Evolutionary conservation across 2,797 vertebrate species (phyloP), one percentile per base, ranked within the genome.

Genomic region (Okamejei kenojei): DNA sequence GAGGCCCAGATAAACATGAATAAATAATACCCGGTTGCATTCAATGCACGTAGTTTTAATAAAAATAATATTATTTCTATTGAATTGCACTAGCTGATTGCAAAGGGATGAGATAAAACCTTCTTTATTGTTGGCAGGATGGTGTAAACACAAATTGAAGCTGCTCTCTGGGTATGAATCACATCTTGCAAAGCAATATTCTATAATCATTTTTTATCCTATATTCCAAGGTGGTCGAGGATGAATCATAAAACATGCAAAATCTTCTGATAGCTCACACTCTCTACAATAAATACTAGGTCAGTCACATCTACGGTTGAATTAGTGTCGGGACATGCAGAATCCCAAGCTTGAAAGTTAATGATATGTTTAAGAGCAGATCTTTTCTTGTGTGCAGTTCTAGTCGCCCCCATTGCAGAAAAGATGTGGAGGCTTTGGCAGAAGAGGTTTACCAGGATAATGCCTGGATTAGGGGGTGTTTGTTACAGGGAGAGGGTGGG

Each of bases 71-170:
- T 74, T 45, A 45, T 4, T 76, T 29, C 21, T 17, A 76, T 76
- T 92, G 90, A 92, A 74, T 74, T 58, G 71, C 45, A 2, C 38
- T 38, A 73, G 10, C 71, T 23, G 15, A 76, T n/a, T 74, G 29
- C 38, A 74, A 76, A 92, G 45, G 90, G 19, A 92, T 92, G 68
- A 76, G 71, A 92, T 92, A 74, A 76, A 92, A 45, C 45, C 26
- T 92, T 11, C 71, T 74, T 35, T 92, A 92, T 92, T 76, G 65
- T 58, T 45, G 6, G 19, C 17, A 91, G 23, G 90, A 74, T 32
- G 68, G 76, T 45, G 32, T 71, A 90, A 90, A 17, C 15, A 19
- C 68, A 90, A 71, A 90, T 71, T 90, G 86, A 90, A 71, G 45
- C 86, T 71, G 32, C 10, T 1, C 6, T 74, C 90, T 74, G 21